Percentiles rank a stretch among this genome's conserved stretches.
phyloP scores from a whole-genome alignment of 2,888 invertebrate species.

The Cryptocephalus primarius region DNA sequence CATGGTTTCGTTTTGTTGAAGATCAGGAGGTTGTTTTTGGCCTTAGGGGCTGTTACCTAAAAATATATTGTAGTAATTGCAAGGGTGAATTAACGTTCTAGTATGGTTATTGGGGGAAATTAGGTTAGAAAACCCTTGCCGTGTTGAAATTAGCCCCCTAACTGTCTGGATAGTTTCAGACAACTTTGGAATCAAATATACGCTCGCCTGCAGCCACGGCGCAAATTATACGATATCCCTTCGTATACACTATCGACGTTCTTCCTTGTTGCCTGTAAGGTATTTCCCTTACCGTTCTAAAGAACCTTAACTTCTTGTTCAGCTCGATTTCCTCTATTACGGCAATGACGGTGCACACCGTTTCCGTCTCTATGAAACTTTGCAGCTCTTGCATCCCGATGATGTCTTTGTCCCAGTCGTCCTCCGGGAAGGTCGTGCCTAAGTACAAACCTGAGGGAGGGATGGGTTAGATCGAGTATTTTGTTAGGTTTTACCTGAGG shows the following conservation, averaged over 20 bases:
- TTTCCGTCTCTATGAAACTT: constrained; percentile 40
- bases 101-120: too few relatives aligned
- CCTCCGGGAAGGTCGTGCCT: constrained; percentile 21
- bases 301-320: constrained; percentile 23
- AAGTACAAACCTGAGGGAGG: constrained; percentile 22
- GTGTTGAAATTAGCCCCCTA: too few relatives aligned
- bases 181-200: too few relatives aligned
- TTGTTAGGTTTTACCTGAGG: constrained; percentile 19
- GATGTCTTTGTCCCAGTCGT: constrained; percentile 23
- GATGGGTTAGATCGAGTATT: background rate
- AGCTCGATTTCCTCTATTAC: constrained; percentile 33
- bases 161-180: too few relatives aligned
- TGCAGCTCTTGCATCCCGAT: constrained; percentile 33
- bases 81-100: too few relatives aligned
- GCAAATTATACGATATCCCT: too few relatives aligned
- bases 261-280: too few relatives aligned
- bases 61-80: too few relatives aligned
- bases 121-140: too few relatives aligned
- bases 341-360: constrained; percentile 38
- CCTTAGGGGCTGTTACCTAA: too few relatives aligned
- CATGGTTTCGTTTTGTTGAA: constrained; percentile 53
- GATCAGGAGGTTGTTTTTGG: constrained; percentile 30
- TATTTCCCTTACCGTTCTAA: constrained; percentile 18
- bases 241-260: too few relatives aligned
- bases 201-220: too few relatives aligned